phyloP scores from a whole-genome alignment of 2,888 invertebrate genomes.

The Zelleria hepariella region DNA sequence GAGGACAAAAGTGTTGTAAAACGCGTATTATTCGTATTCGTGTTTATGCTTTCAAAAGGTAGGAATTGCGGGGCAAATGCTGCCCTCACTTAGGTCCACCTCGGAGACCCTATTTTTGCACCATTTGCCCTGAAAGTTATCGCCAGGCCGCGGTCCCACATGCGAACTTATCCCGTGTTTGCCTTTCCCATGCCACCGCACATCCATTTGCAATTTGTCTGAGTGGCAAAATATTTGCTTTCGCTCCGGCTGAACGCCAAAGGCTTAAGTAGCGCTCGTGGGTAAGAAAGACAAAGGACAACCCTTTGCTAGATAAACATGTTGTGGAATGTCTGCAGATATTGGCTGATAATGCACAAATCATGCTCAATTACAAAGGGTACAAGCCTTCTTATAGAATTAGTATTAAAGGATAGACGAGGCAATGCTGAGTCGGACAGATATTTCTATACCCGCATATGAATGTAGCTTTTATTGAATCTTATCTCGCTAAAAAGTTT shows the following conservation, averaged over 20 bases:
- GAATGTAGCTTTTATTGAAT: too few relatives aligned
- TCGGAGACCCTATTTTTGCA: not conserved
- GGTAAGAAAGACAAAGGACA: constrained; percentile 5
- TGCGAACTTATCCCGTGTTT: constrained; percentile 1
- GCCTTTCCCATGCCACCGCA: constrained; percentile 17
- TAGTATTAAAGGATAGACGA: not conserved
- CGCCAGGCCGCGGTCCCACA: not conserved
- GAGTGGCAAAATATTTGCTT: constrained; percentile 25
- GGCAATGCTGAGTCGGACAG: too few relatives aligned
- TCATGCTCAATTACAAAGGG: not conserved
- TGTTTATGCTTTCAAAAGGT: not conserved
- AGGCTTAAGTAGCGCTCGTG: not conserved
- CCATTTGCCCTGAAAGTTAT: not conserved
- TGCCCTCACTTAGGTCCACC: not conserved
- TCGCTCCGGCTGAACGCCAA: constrained; percentile 10
- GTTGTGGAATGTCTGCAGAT: not conserved
- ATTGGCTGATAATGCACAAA: not conserved
- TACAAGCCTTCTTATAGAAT: not conserved
- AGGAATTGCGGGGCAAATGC: not conserved
- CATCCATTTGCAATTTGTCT: constrained; percentile 28
- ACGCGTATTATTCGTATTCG: not conserved
- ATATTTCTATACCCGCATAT: too few relatives aligned
- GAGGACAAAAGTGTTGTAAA: not conserved
- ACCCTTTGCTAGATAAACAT: not conserved
- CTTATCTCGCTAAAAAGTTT: too few relatives aligned